Base-by-base conservation (phyloP, 2,797 vertebrate species). In the Epinephelus awoara region DNA sequence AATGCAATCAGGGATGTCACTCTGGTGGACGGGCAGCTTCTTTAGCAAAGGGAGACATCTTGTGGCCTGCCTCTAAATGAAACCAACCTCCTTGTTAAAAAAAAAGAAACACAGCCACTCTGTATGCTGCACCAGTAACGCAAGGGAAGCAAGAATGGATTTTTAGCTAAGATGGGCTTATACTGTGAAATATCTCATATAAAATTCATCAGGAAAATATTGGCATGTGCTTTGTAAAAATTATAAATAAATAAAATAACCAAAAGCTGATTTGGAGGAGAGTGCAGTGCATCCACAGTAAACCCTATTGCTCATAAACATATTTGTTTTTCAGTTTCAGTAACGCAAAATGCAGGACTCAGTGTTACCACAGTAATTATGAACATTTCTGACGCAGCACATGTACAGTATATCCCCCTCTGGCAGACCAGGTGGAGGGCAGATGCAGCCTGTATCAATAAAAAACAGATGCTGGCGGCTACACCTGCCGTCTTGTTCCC, bases 1-100 rank as follows among this genome's bases (percentile, higher is more conserved):
- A 72, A 67, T 72, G 59, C 64, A 75, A 57, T 74, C 75, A 69
- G 54, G 44, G 71, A 52, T 74, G 80, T 82, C 79, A 75, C 23
- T 79, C 63, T 56, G 42, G 73, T 67, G 69, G 82, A 88, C 10
- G 0, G 58, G 77, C 75, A 64, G 85, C 91, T 91, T 92, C 81
- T 93, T 93, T 90, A 91, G 93, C 83, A 82, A 76, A 94, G 93
- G 90, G 93, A 93, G 95, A 95, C 94, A 94, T 92, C 94, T 95
- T 91, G 94, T 95, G 95, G 95, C 81, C 83, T 87, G 71, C 71
- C 73, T 83, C 73, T 88, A 90, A 90, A 93, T 87, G 38, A 85
- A 90, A 85, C 65, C 61, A 84, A 82, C 83, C 75, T 77, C 77
- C 47, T 58, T 27, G 44, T 10, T 3, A 11, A 12, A 42, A 12